Conservation (phyloP, 2,113 vertebrate species). For the Campylomormyrus tamandua region DNA sequence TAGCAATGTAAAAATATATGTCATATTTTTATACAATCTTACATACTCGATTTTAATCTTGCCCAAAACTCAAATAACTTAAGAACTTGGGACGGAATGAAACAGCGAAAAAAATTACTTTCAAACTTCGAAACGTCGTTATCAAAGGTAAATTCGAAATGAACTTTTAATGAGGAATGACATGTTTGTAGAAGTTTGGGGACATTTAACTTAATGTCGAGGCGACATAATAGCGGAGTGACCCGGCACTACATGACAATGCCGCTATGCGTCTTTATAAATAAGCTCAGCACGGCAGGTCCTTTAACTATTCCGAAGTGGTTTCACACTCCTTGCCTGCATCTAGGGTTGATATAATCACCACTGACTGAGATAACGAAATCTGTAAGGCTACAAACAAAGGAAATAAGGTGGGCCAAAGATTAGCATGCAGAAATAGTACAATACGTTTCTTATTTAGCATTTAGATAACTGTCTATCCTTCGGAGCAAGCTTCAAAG, state of each 20-base stretch:
- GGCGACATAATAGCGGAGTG: slow-evolving; percentile 11
- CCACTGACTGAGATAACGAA: slow-evolving; percentile 73
- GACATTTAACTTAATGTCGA: slow-evolving; percentile 9
- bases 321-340: slow-evolving; percentile 55
- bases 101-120: background rate
- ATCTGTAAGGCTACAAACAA: slow-evolving; percentile 82
- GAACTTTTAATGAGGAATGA: background rate
- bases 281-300: slow-evolving; percentile 43
- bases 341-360: slow-evolving; percentile 85
- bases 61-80: background rate
- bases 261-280: slow-evolving; percentile 27
- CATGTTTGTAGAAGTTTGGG: background rate
- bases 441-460: slow-evolving; percentile 99
- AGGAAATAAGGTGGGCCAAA: slow-evolving; percentile 92
- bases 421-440: slow-evolving; percentile 99
- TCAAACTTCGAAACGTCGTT: background rate
- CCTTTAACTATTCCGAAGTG: slow-evolving; percentile 56
- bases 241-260: slow-evolving; percentile 29
- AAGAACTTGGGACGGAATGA: background rate
- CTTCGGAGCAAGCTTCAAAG: slow-evolving; percentile 97
- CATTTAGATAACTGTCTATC: slow-evolving; percentile 99
- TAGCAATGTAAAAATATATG: background rate
- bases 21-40: background rate
- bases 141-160: background rate
- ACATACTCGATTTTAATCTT: background rate